phyloP scores from a whole-genome alignment of 2,797 vertebrate genomes.

The Scomberomorus guttatus region DNA sequence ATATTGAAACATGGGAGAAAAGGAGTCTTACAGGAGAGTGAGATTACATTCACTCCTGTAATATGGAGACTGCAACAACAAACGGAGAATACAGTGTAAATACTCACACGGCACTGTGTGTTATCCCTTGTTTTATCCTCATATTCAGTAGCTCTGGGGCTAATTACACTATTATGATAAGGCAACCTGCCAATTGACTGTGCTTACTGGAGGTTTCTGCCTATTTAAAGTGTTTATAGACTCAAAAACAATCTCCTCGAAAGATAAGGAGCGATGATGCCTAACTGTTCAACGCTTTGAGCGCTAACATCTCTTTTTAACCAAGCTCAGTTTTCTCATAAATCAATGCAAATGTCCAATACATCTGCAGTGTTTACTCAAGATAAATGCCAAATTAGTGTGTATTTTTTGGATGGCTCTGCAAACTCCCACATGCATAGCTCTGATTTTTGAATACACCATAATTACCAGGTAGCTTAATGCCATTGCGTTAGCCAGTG shows the following conservation, averaged over 20 bases:
- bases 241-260: slow-evolving; percentile 28
- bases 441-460: slow-evolving; percentile 59
- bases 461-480: slow-evolving; percentile 68
- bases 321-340: neutral
- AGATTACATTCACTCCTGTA: slow-evolving; percentile 50
- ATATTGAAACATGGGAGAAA: slow-evolving; percentile 42
- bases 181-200: slow-evolving; percentile 49
- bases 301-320: slow-evolving; percentile 17
- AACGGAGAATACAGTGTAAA: slow-evolving; percentile 57
- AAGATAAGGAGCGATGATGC: slow-evolving; percentile 16
- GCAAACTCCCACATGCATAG: slow-evolving; percentile 27
- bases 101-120: slow-evolving; percentile 51
- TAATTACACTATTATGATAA: slow-evolving; percentile 68
- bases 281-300: slow-evolving; percentile 8
- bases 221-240: slow-evolving; percentile 37
- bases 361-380: slow-evolving; percentile 34
- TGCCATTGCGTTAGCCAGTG: slow-evolving; percentile 55
- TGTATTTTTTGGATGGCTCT: slow-evolving; percentile 34
- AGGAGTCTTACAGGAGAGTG: slow-evolving; percentile 1
- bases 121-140: slow-evolving; percentile 57
- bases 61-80: slow-evolving; percentile 68
- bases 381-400: slow-evolving; percentile 30
- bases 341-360: slow-evolving; percentile 43
- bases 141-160: slow-evolving; percentile 50
- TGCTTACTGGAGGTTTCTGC: slow-evolving; percentile 43